Conservation (phyloP, 2,113 vertebrate species). For the Festucalex cinctus region DNA sequence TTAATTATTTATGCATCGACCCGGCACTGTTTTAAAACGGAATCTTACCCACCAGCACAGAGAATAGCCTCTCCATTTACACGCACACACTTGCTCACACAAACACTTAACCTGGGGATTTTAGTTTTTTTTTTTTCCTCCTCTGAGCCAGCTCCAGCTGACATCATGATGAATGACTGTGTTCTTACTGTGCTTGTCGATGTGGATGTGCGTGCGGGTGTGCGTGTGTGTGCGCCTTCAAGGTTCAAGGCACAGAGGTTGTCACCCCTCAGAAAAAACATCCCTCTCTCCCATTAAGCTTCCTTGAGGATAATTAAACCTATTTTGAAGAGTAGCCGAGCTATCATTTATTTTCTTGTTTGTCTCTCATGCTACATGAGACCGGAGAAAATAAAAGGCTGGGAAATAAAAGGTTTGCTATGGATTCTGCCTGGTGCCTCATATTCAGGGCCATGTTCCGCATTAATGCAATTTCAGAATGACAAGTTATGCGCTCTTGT, state of each 20-base stretch:
- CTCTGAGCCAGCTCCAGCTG: no score
- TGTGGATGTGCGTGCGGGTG: background rate
- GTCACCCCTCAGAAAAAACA: conserved; percentile 16
- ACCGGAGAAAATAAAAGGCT: conserved; percentile 5
- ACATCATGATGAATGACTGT: no score
- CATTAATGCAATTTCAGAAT: conserved; percentile 37
- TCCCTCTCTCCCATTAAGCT: conserved; percentile 16
- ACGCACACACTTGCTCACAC: no score
- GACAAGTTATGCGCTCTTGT: background rate
- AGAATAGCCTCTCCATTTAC: no score
- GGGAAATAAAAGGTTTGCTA: background rate
- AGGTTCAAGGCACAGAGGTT: conserved; percentile 36
- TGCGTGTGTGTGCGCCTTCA: conserved; percentile 7
- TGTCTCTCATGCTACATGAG: conserved; percentile 38
- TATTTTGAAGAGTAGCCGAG: conserved; percentile 20
- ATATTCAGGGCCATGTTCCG: conserved; percentile 25
- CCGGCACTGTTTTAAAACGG: no score
- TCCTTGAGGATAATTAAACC: conserved; percentile 55
- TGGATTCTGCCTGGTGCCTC: conserved; percentile 19
- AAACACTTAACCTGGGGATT: no score
- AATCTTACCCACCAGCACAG: no score
- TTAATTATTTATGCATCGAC: no score
- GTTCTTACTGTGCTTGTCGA: no score
- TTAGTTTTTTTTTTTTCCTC: no score
- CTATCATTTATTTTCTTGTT: conserved; percentile 52